phyloP scores from a whole-genome alignment of 1,140 invertebrate species.

The Bombus consobrinus region DNA sequence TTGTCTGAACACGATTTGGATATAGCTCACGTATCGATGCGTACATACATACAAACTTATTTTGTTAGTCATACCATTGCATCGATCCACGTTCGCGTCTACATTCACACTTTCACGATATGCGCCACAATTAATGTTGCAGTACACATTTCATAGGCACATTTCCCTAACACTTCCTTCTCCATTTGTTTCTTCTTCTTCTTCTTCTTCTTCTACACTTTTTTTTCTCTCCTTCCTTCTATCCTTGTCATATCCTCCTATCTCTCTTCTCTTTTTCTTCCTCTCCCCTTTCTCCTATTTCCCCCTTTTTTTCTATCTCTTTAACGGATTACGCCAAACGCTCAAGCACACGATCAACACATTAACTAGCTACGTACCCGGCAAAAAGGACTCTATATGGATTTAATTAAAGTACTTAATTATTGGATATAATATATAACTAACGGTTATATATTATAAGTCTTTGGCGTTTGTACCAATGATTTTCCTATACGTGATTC shows the following conservation, averaged over 20 bases:
- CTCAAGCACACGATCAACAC: slow-evolving; percentile 23
- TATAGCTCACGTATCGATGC: slow-evolving; percentile 42
- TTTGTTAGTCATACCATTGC: neutral
- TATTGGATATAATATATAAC: slow-evolving; percentile 47
- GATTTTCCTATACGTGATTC: slow-evolving; percentile 59
- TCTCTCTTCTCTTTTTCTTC: neutral
- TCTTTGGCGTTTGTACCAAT: slow-evolving; percentile 78
- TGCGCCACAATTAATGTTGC: slow-evolving; percentile 26
- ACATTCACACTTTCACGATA: slow-evolving; percentile 33
- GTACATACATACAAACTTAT: neutral
- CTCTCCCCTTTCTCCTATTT: neutral
- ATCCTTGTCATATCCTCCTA: neutral
- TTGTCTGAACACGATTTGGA: slow-evolving; percentile 54
- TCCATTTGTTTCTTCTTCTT: neutral
- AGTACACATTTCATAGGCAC: slow-evolving; percentile 34
- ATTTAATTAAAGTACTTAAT: slow-evolving; percentile 48
- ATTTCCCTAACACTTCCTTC: neutral
- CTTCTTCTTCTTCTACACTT: neutral
- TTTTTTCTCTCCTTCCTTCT: neutral
- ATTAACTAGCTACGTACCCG: slow-evolving; percentile 33
- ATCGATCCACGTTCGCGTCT: slow-evolving; percentile 37
- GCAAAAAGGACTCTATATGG: slow-evolving; percentile 9
- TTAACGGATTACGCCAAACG: slow-evolving; percentile 15
- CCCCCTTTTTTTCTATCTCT: neutral
- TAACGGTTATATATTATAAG: slow-evolving; percentile 64